Base-by-base conservation (phyloP, 1,140 invertebrate genomes). In the Aphelinus certus region DNA sequence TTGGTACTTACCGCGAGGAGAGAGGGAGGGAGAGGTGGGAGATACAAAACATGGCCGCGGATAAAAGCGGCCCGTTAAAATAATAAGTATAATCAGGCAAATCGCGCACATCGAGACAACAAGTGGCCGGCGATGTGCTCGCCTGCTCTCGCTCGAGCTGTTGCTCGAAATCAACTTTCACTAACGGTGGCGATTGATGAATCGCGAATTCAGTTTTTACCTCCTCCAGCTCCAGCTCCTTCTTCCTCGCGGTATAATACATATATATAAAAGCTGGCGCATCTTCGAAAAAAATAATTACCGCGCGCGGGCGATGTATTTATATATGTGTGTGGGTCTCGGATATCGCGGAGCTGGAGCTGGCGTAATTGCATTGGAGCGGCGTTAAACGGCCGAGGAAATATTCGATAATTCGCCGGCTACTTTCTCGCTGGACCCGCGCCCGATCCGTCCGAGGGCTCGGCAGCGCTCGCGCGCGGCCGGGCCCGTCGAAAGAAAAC, bases 401-500 rank as follows among this genome's bases (percentile, higher is more conserved):
- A 79, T 80, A 79, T 78, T 77, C 75, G 78, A 79, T 78, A 77
- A 80, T 81, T 79, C 58, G 71, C 75, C 67, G 26, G 69, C 57
- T 67, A 75, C 67, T 77, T 79, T 79, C 63, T 66, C 57, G 71
- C 78, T 48, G 58, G 60, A 57, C 49, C 66, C 26, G 26, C 26
- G 26, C 26, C 26, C 26, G 26, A 26, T 26, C 26, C 26, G 26
- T 26, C 26, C 26, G 26, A 26, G 26, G 26, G 26, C 26, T 26
- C 26, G 0, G 26, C 26, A 26, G 26, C 26, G 26, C 26, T 26
- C 26, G 26, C 26, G 26, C 26, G 26, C 26, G 0, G 26, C 26
- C 26, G 26, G 26, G 26, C 26, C 26, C 26, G 26, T 26, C 26
- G 26, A 26, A 71, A 53, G 58, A 64, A 71, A 63, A 71, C 61